Percentiles rank a stretch among this genome's conserved stretches.
phyloP scores from a whole-genome alignment of 2,888 invertebrate genomes.

The Masnerella sp. region DNA sequence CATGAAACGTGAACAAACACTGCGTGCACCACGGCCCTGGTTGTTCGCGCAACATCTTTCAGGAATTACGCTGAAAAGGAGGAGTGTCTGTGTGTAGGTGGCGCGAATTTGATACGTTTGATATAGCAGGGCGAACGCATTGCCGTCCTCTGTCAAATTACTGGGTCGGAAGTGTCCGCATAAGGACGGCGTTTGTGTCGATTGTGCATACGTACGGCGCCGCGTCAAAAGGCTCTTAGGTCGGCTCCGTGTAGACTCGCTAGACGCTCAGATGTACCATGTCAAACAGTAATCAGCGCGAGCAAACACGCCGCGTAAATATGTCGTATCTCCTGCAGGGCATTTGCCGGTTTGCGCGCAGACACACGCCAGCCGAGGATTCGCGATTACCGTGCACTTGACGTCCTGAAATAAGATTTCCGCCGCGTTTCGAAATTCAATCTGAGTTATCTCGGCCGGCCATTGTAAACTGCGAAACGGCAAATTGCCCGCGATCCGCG shows the following conservation, averaged over 20 bases:
- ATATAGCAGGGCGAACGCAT: slow-evolving; percentile 18
- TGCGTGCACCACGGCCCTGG: too few species aligned
- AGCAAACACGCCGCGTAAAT: slow-evolving; percentile 70
- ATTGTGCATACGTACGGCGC: slow-evolving; percentile 30
- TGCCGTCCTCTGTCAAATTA: slow-evolving; percentile 35
- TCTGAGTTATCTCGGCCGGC: slow-evolving; percentile 3
- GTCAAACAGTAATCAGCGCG: slow-evolving; percentile 71
- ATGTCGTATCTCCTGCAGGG: slow-evolving; percentile 64
- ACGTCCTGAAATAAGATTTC: slow-evolving; percentile 40
- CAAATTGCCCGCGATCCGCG: background rate
- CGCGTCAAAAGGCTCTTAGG: slow-evolving; percentile 36
- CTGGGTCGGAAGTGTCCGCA: slow-evolving; percentile 34
- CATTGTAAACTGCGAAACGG: slow-evolving; percentile 10
- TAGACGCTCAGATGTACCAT: slow-evolving; percentile 60
- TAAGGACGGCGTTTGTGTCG: slow-evolving; percentile 32
- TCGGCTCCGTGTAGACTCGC: slow-evolving; percentile 33
- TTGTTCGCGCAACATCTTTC: background rate
- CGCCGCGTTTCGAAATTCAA: slow-evolving; percentile 13
- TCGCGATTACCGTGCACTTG: slow-evolving; percentile 36
- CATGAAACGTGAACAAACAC: too few species aligned
- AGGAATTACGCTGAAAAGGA: background rate
- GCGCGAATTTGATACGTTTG: slow-evolving; percentile 26
- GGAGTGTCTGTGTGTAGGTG: background rate
- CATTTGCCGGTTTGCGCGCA: slow-evolving; percentile 30
- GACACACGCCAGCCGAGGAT: slow-evolving; percentile 18